Percentiles rank a stretch among this genome's conserved stretches.
These are phyloP conservation scores for Pseudochirops cupreus DNA, from an alignment of 2,797 vertebrate species.

Conservation along the genomic window DNA sequence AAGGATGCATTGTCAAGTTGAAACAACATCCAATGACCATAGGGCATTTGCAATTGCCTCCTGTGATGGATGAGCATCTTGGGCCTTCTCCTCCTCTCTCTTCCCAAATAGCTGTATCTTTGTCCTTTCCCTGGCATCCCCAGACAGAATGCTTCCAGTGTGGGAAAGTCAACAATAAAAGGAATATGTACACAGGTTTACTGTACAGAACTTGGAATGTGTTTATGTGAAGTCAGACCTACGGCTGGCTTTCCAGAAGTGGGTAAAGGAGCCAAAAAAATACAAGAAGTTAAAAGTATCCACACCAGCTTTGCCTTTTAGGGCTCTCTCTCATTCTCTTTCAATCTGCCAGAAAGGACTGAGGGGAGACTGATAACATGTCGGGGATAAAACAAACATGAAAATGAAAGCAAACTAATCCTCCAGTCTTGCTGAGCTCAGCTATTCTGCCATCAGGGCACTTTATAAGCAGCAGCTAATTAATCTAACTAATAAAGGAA, in stretches of 20 bases:
- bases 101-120: neutral
- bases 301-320: neutral
- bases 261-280: neutral
- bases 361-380: neutral
- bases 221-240: neutral
- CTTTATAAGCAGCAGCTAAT: neutral
- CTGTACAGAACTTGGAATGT: neutral
- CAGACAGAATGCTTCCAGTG: neutral
- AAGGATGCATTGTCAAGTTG: neutral
- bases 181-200: neutral
- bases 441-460: neutral
- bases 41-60: neutral
- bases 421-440: neutral
- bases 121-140: neutral
- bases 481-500: neutral
- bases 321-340: neutral
- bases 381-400: neutral
- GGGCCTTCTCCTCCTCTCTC: neutral
- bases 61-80: neutral
- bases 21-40: neutral
- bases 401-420: neutral
- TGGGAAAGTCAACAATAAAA: neutral
- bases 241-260: fast-evolving
- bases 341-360: neutral
- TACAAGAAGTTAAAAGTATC: neutral